phyloP scores from a whole-genome alignment of 1,140 invertebrate genomes.

The Aleiodes sp. region DNA sequence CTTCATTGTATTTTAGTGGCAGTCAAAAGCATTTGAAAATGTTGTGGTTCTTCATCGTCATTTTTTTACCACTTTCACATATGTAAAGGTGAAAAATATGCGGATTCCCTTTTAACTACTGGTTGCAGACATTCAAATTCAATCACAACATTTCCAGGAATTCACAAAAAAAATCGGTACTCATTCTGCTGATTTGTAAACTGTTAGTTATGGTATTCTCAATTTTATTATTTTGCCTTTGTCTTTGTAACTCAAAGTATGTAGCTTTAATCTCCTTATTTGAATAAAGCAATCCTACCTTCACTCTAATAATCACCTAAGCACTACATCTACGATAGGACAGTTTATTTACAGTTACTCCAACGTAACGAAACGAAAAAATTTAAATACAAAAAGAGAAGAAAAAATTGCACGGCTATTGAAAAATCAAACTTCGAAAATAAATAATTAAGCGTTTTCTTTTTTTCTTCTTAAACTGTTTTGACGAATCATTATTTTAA shows the following conservation, averaged over 20 bases:
- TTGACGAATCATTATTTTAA: neutral
- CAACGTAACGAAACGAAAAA: conserved; percentile 37
- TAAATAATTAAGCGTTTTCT: conserved; percentile 18
- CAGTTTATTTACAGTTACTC: conserved; percentile 44
- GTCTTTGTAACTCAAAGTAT: too few relatives aligned
- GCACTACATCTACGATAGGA: conserved; percentile 55
- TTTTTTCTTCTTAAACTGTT: conserved; percentile 14
- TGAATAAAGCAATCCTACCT: conserved; percentile 48
- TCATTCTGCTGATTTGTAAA: conserved; percentile 28
- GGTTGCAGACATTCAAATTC: conserved; percentile 14
- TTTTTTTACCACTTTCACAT: neutral
- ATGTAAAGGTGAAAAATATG: too few relatives aligned
- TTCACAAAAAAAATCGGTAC: conserved; percentile 22
- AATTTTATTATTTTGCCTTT: neutral
- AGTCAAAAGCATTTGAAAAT: conserved; percentile 21
- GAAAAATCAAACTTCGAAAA: conserved; percentile 18
- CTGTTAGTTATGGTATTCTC: conserved; percentile 1
- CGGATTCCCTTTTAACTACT: conserved; percentile 16
- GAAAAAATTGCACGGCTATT: conserved; percentile 28
- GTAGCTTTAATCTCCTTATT: too few relatives aligned
- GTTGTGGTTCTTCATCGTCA: neutral
- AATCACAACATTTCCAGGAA: conserved; percentile 19
- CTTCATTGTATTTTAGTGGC: conserved; percentile 9
- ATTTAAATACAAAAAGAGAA: conserved; percentile 39
- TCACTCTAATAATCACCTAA: conserved; percentile 42